These are phyloP conservation scores for Corythoichthys intestinalis DNA, from an alignment of 2,113 vertebrate genomes.

Conservation along the genomic window DNA sequence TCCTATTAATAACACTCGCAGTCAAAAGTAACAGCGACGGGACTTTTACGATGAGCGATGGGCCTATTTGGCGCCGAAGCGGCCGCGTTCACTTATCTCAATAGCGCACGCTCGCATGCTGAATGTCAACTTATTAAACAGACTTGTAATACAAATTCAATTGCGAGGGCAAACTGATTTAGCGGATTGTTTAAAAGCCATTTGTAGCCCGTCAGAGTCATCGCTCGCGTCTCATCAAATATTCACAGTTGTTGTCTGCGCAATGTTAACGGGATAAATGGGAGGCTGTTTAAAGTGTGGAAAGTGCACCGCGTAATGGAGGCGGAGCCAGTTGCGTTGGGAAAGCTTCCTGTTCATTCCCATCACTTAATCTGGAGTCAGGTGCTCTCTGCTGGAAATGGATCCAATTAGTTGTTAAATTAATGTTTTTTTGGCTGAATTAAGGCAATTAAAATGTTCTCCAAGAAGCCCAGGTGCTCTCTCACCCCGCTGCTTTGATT, in stretches of 20 bases:
- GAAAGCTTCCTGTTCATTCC: not conserved
- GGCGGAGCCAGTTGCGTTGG: too few species aligned
- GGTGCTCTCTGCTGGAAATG: not conserved
- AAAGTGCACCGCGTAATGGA: not conserved
- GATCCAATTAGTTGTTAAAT: not conserved
- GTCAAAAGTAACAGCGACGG: constrained; percentile 45
- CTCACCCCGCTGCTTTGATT: not conserved
- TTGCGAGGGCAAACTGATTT: constrained; percentile 53
- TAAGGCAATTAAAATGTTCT: not conserved
- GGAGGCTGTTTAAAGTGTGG: not conserved
- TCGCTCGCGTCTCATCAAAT: constrained; percentile 22
- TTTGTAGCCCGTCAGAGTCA: constrained; percentile 4
- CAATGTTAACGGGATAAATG: not conserved
- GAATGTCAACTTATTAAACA: constrained; percentile 68
- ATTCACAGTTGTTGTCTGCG: not conserved
- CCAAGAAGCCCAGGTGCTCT: not conserved
- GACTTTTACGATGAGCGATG: constrained; percentile 69
- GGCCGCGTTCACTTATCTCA: constrained; percentile 64
- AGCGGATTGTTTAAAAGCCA: constrained; percentile 27
- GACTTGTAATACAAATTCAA: constrained; percentile 55
- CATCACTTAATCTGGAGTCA: not conserved
- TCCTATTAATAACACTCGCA: constrained; percentile 65
- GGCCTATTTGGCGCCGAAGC: constrained; percentile 53
- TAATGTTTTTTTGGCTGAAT: not conserved
- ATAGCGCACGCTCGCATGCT: constrained; percentile 40